Evolutionary conservation across 2,797 vertebrate genomes (phyloP), one percentile per base, ranked within the genome.

Genomic region (Neomorphus geoffroyi): DNA sequence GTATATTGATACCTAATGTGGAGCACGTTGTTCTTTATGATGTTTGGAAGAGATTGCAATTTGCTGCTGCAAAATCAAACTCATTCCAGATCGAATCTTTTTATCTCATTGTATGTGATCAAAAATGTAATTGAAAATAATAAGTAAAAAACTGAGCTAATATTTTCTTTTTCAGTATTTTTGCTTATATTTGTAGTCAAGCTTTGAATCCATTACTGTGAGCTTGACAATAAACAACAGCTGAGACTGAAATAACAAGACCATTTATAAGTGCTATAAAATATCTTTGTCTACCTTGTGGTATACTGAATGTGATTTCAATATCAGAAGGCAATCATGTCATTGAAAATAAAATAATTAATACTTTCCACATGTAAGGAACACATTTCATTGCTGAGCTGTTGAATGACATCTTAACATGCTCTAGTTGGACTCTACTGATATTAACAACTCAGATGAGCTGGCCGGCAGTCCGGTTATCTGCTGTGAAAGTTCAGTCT

Each of bases 181-280:
- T 86, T 53, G 15, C 37, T 73, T 80, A 15, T 87, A 74, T 78
- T 90, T 94, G 23, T 53, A 77, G 45, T 71, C 37, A 64, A 48
- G 37, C 28, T 93, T 94, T 87, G 77, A 86, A 77, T 85, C 53
- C 15, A 37, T 85, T 89, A 46, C 50, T 77, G 19, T 30, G 35
- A 87, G 26, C 56, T 79, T 84, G 88, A 81, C n/a, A 66, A 90
- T 58, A 91, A 88, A 81, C 45, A 93, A 73, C 54, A 86, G 24
- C 58, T 85, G 74, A 92, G 80, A 86, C 21, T 32, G 70, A 84
- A 75, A 70, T 79, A 77, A 70, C 24, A 92, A 69, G 15, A 70
- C 80, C 74, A 77, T 87, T 89, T 78, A 80, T 69, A 80, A 92
- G 91, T 32, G 54, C 33, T 78, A 12, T 57, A 18, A 78, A 80